These are phyloP conservation scores for Dicaeum eximium DNA, from an alignment of 2,113 vertebrate species.

Conservation along the genomic window DNA sequence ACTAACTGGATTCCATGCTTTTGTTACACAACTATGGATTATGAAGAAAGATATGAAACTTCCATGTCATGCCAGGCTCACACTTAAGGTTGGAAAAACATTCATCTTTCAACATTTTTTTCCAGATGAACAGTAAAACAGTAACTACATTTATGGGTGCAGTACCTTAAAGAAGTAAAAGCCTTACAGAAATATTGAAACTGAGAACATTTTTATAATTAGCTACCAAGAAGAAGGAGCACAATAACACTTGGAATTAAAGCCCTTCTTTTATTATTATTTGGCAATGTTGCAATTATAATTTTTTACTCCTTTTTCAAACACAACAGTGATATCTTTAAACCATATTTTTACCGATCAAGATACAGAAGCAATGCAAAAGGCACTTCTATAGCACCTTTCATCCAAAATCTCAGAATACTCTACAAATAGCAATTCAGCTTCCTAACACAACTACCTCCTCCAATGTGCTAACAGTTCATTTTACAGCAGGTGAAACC, in stretches of 20 bases:
- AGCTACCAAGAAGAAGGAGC: background rate
- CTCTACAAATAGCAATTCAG: background rate
- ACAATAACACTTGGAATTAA: background rate
- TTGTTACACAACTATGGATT: background rate
- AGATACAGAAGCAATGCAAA: background rate
- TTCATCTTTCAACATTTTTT: background rate
- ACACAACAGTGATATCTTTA: background rate
- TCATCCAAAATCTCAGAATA: background rate
- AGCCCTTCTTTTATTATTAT: background rate
- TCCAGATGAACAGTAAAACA: background rate
- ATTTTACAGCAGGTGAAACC: background rate
- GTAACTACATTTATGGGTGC: background rate
- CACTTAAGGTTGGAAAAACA: background rate
- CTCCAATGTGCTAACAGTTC: background rate
- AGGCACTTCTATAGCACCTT: background rate
- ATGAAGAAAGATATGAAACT: background rate
- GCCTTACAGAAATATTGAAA: background rate
- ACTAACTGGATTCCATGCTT: background rate
- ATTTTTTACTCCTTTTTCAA: background rate
- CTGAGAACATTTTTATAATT: background rate
- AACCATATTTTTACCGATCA: background rate
- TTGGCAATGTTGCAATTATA: background rate
- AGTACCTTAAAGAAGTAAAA: background rate
- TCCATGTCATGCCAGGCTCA: background rate
- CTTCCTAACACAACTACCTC: background rate